Evolutionary conservation across 2,113 vertebrate species (phyloP), one percentile per base, ranked within the genome.

Genomic region (Pseudorectes ferrugineus): DNA sequence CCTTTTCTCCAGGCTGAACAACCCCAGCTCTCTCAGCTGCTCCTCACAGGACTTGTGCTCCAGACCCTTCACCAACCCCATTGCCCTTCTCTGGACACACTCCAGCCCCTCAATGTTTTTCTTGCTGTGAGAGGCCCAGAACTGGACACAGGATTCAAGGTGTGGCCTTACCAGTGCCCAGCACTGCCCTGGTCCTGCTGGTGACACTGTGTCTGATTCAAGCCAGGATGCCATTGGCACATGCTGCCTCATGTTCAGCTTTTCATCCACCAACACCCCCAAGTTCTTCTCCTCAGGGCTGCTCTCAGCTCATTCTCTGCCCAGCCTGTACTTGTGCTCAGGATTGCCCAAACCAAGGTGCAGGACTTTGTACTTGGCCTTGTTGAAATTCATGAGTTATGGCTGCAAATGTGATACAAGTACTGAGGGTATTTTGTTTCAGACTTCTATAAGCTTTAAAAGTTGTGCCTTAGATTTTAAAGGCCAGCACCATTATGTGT

Each of bases 21-120:
- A 0, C 16, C 35, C 31, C 36, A 31, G 35, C 31, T 67, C 29
- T 31, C 26, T 31, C 61, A 57, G 51, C 43, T 31, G 43, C 21
- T 65, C 8, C 42, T 67, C 52, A 9, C 9, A 17, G 49, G 19
- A 63, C 8, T 10, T 3, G 38, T 51, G 62, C 45, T 86, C 26
- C 46, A 61, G 38, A 9, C 38, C 12, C 19, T 86, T 7, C 14
- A 7, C 23, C 54, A 68, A 14, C 28, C 23, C n/a, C 6, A 12
- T 1, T 28, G 10, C 1, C 38, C 33, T 45, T 61, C 15, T 45
- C 38, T 77, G 38, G 19, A 61, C 28, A 6, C 0, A 0, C 2
- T 61, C 38, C 46, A 70, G 46, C n/a, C 10, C 23, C n/a, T 52
- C 54, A 23, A 7, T 28, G 14, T 3, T 38, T 9, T 77, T 52